phyloP scores from a whole-genome alignment of 1,140 invertebrate genomes.

The Vollenhovia emeryi region DNA sequence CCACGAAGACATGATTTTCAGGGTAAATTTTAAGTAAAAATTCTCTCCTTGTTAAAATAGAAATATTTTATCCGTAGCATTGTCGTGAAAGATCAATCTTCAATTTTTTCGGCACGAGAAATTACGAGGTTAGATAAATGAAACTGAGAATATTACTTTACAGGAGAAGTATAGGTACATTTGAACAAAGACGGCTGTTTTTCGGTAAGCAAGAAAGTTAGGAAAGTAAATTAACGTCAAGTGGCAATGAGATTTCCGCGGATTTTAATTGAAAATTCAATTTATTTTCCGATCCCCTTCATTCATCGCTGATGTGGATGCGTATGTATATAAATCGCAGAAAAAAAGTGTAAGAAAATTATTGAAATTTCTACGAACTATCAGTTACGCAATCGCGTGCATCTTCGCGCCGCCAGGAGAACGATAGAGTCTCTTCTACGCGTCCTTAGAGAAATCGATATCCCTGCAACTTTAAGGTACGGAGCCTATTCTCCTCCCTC shows the following conservation, averaged over 20 bases:
- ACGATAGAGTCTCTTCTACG: not conserved
- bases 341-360: conserved; percentile 6
- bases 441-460: conserved; percentile 48
- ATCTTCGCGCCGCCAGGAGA: not conserved
- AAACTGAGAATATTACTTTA: not conserved
- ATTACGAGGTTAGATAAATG: not conserved
- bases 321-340: not conserved
- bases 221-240: not conserved
- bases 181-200: not conserved
- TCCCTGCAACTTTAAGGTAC: conserved; percentile 32
- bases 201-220: not conserved
- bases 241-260: not conserved
- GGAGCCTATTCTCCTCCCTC: conserved; percentile 46
- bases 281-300: not conserved
- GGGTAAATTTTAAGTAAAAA: too few species aligned
- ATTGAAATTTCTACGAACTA: not conserved
- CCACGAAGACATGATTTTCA: too few species aligned
- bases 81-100: too few species aligned
- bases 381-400: conserved; percentile 3
- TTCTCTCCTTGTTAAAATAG: too few species aligned
- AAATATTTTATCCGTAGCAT: too few species aligned
- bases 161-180: not conserved
- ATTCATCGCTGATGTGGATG: too few species aligned
- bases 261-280: conserved; percentile 20
- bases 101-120: not conserved